Base-by-base conservation (phyloP, 2,888 invertebrate genomes). In the Gymnosoma rotundatum region DNA sequence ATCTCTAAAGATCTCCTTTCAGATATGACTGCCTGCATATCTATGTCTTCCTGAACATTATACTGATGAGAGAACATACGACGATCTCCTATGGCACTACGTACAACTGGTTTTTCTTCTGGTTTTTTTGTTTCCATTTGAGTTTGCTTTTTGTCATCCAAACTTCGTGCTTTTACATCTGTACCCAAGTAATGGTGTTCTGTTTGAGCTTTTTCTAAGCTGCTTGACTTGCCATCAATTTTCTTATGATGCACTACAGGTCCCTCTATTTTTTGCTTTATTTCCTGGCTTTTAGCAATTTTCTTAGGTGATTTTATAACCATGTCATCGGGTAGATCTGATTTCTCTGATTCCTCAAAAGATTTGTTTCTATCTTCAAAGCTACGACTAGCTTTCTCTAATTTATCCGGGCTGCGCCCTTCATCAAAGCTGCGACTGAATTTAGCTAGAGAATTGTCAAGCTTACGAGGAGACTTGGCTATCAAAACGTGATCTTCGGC, bases 401-500 rank as follows among this genome's bases (percentile, higher is more conserved):
- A 88, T 90, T 94, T 94, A 64, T 92, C 92, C 7, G 93, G 91
- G 78, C 93, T 91, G 67, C 94, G 94, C 58, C 94, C 94, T 86
- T 94, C 94, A 87, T 94, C 94, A 87, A 94, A 94, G 88, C 94
- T 94, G 79, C 94, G 93, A 88, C 94, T 94, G 89, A 94, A 94
- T 60, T 94, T 94, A 18, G 92, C 92, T 66, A 94, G 87, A 81
- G 94, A 94, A 73, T 93, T 94, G 87, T 96, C 95, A 7, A 95
- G 90, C 88, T 95, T 95, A 83, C 95, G 95, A 0, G 95, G 96
- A 4, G 95, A 95, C 89, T 96, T 96, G 0, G 96, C 95, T 87
- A 96, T 96, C 78, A 96, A 94, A 7, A 96, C 95, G 83, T 95
- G 95, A 91, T 96, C 95, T 90, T 95, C 95, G 0, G 94, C 95